Evolutionary conservation across 2,797 vertebrate genomes (phyloP).

Genomic region (Sarcoramphus papa): DNA sequence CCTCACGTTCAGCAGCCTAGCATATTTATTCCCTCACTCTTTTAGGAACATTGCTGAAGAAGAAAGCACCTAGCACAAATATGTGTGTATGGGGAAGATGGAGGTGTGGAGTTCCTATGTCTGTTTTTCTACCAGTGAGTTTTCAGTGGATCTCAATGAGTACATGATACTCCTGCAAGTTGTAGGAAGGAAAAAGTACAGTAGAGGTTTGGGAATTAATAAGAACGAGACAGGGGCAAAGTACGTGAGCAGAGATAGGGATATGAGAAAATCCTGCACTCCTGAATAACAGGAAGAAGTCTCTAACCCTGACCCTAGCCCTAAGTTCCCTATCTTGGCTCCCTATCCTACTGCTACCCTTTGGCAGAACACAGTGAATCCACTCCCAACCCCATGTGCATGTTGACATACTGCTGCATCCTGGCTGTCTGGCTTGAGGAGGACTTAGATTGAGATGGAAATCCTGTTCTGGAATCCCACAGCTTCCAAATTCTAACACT

Average conservation of each 20-base stretch:
- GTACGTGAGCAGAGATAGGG: background rate
- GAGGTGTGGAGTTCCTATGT: background rate
- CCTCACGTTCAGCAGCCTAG: background rate
- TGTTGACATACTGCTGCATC: background rate
- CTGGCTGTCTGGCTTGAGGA: background rate
- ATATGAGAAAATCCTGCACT: background rate
- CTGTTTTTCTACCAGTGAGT: background rate
- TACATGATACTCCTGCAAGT: background rate
- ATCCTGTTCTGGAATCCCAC: background rate
- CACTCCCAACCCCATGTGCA: rapidly evolving
- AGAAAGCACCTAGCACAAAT: background rate
- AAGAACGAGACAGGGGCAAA: background rate
- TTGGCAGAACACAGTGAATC: background rate
- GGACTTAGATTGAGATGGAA: background rate
- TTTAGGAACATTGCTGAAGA: background rate
- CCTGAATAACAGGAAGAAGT: background rate
- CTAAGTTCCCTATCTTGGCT: background rate
- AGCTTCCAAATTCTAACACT: background rate
- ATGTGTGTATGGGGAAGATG: background rate
- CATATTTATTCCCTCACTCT: background rate
- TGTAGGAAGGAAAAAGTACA: background rate
- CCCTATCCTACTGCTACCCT: background rate
- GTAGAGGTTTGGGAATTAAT: background rate
- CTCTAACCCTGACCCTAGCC: background rate
- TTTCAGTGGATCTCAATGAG: background rate